These are phyloP conservation scores for Bos taurus DNA, from an alignment of 2,113 vertebrate species.

Conservation along the genomic window ARS-UCD2.0 NC_037347.1:50874001-50874500, in stretches of 20 bases:
- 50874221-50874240: background rate
- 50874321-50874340: background rate
- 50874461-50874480: background rate
- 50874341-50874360: background rate
- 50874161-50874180: background rate
- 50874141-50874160: background rate
- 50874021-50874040: background rate
- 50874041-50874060: background rate
- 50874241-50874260: background rate
- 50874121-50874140: background rate
- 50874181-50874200: background rate
- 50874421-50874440: background rate
- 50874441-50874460: background rate
- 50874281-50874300: background rate
- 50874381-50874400: background rate
- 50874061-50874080: background rate
- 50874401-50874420: background rate
- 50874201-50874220: background rate
- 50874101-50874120: background rate
- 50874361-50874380: background rate
- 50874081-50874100: background rate
- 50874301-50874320: fast-evolving
- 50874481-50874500: background rate
- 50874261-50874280: background rate
- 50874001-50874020: background rate